phyloP scores from a whole-genome alignment of 2,888 invertebrate species.

The Marasmarcha lunaedactyla region DNA sequence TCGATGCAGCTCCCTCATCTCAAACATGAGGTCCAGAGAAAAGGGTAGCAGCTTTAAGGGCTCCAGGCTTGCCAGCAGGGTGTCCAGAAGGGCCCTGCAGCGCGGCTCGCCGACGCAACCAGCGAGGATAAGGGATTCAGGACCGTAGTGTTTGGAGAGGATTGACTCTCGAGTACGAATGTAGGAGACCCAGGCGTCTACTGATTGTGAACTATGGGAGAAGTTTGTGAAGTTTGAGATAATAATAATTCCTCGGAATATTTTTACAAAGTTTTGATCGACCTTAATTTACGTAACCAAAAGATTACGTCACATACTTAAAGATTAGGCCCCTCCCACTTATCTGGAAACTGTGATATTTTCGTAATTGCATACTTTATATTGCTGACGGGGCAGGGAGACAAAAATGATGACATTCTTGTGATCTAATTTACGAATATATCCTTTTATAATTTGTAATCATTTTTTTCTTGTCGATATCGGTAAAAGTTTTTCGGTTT shows the following conservation, averaged over 20 bases:
- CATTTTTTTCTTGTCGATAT: too few relatives aligned
- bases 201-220: conserved; percentile 77
- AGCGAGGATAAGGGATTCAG: conserved; percentile 79
- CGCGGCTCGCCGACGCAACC: conserved; percentile 69
- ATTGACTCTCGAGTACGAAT: conserved; percentile 86
- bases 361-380: too few relatives aligned
- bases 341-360: too few relatives aligned
- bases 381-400: too few relatives aligned
- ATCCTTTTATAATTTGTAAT: too few relatives aligned
- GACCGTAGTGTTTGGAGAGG: conserved; percentile 82
- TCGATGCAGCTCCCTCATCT: conserved; percentile 80
- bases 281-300: neutral
- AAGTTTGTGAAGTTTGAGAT: too few relatives aligned
- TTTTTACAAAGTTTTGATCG: too few relatives aligned
- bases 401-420: too few relatives aligned
- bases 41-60: conserved; percentile 84
- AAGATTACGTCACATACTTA: conserved; percentile 1
- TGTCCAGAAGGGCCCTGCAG: conserved; percentile 75
- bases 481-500: too few relatives aligned
- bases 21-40: conserved; percentile 84
- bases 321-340: too few relatives aligned
- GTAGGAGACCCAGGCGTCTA: conserved; percentile 92
- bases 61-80: conserved; percentile 81
- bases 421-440: too few relatives aligned
- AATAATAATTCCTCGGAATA: too few relatives aligned